These are phyloP conservation scores for Dysmachus trigonus DNA, from an alignment of 2,888 invertebrate species.

Conservation along the genomic window DNA sequence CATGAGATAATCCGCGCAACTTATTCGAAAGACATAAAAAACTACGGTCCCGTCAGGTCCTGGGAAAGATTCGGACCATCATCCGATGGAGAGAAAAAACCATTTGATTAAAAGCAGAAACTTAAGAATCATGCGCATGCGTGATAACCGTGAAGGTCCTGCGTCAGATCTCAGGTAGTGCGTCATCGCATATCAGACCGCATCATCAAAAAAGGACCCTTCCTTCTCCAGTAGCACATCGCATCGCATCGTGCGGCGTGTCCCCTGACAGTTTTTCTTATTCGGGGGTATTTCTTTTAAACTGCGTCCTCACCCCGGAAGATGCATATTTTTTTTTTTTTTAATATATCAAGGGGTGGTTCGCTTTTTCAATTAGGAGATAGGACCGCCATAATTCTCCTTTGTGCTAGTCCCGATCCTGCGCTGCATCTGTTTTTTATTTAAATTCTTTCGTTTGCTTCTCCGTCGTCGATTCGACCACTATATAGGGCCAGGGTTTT, in stretches of 20 bases:
- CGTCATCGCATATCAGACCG: neutral
- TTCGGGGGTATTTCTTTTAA: neutral
- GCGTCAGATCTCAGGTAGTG: slow-evolving; percentile 16
- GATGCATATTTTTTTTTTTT: slow-evolving; percentile 25
- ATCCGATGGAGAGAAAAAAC: neutral
- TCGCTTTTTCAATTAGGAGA: slow-evolving; percentile 35
- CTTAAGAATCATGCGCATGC: slow-evolving; percentile 20
- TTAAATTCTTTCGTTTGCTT: slow-evolving; percentile 7
- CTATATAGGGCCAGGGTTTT: neutral
- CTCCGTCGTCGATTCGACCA: neutral
- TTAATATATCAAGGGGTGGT: slow-evolving; percentile 34
- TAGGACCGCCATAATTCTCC: slow-evolving; percentile 32
- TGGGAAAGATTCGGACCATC: slow-evolving; percentile 27
- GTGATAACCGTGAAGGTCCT: slow-evolving; percentile 15
- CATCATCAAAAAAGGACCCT: slow-evolving; percentile 14
- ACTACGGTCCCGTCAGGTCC: neutral
- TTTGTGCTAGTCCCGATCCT: neutral
- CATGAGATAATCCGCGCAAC: neutral
- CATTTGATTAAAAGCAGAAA: slow-evolving; percentile 31
- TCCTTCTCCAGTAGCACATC: slow-evolving; percentile 5
- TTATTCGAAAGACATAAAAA: neutral
- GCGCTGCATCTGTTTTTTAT: slow-evolving; percentile 35
- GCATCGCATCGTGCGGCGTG: neutral
- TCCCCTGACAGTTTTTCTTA: slow-evolving; percentile 18
- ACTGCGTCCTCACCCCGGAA: slow-evolving; percentile 34